Conservation (phyloP, 2,797 vertebrate species). For the Prionace glauca region DNA sequence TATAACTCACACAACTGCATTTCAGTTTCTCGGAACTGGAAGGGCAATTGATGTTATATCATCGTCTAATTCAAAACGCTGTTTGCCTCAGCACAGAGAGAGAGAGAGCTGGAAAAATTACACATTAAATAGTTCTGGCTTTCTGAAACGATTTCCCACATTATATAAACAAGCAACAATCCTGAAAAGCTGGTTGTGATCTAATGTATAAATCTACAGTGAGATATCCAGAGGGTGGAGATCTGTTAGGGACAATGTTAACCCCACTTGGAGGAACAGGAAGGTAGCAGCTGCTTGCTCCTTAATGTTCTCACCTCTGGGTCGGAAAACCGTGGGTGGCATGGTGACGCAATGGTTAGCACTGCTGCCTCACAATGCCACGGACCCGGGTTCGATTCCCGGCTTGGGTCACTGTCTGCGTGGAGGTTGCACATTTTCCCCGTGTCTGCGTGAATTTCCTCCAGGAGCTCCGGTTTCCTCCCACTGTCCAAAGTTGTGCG, state of each 20-base stretch:
- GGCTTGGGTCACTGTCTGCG: too few relatives aligned
- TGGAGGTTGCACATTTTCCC: too few relatives aligned
- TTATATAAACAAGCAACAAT: neutral
- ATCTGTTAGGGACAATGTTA: neutral
- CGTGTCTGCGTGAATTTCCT: too few relatives aligned
- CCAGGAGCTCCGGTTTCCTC: too few relatives aligned
- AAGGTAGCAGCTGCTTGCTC: neutral
- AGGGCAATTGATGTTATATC: neutral
- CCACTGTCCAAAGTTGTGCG: too few relatives aligned
- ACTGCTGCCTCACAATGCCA: too few relatives aligned
- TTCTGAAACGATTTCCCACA: neutral
- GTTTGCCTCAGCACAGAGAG: neutral
- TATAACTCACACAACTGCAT: neutral
- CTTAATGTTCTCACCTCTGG: neutral
- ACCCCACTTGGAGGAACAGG: neutral
- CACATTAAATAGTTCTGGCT: neutral
- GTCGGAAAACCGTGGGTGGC: neutral
- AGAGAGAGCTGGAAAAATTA: neutral
- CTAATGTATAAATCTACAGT: neutral
- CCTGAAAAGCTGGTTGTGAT: neutral
- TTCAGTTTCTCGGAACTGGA: neutral
- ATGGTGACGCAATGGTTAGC: too few relatives aligned
- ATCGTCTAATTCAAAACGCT: neutral
- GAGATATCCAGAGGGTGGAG: neutral
- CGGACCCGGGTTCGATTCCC: too few relatives aligned